These are phyloP conservation scores for Oncorhynchus tshawytscha DNA, from an alignment of 2,113 vertebrate genomes.

Conservation along the genomic window DNA sequence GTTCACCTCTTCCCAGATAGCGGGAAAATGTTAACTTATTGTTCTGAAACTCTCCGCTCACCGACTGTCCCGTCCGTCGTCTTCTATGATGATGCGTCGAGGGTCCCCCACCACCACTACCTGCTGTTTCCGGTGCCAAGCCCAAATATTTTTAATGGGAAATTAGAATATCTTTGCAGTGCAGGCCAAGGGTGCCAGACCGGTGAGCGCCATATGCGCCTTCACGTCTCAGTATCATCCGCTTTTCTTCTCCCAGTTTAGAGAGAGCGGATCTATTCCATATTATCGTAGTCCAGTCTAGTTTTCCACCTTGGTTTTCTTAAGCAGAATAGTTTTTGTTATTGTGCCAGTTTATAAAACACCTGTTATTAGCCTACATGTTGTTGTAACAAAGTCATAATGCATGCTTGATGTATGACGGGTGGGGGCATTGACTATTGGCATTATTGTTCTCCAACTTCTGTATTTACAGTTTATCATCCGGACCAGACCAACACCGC, in stretches of 20 bases:
- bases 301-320: no score
- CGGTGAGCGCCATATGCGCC: background rate
- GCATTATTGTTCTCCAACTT: no score
- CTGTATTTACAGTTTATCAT: no score
- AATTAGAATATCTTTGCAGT: background rate
- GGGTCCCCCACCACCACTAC: constrained; percentile 11
- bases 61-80: background rate
- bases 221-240: background rate
- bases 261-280: no score
- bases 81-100: background rate
- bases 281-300: no score
- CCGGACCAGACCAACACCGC: no score
- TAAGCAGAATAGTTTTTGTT: background rate
- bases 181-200: background rate
- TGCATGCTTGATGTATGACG: no score
- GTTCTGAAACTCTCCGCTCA: constrained; percentile 1
- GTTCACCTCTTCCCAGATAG: background rate
- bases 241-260: background rate
- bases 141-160: background rate
- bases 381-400: no score
- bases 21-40: background rate
- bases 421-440: no score
- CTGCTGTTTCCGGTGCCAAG: constrained; percentile 71
- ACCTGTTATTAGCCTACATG: background rate
- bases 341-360: background rate